Base-by-base conservation (phyloP, 2,797 vertebrate species). In the Xenops minutus region DNA sequence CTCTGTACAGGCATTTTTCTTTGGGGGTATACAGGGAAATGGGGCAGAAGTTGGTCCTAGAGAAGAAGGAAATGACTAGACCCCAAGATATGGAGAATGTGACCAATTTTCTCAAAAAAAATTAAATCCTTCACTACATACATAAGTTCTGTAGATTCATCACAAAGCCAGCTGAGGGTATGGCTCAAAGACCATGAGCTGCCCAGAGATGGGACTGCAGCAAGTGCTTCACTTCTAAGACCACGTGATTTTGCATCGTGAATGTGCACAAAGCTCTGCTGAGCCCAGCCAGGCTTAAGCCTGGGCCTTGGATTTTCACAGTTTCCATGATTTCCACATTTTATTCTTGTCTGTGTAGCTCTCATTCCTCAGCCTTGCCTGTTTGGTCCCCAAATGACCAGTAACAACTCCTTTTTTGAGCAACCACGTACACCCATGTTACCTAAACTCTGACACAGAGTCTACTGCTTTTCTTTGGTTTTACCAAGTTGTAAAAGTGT, bases 181-280 rank as follows among this genome's bases (percentile, higher is more conserved):
- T 10, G 56, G 12, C 48, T 77, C 61, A 30, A 56, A 34, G 69
- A 51, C 18, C 18, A n/a, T 7, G 4, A 22, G 3, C 32, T 82
- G 48, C 18, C 7, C 32, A 27, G 34, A 55, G 9, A 15, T 1
- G 20, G 21, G 7, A 15, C 29, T 85, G 71, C 46, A 51, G 23
- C 30, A 43, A n/a, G 16, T 7, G 30, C 27, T 88, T 51, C 46
- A 7, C n/a, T 51, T 36, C 37, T 30, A 46, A 20, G 37, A 10
- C 48, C 3, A 0, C 0, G 1, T 30, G 12, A 18, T 19, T 89
- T 30, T 68, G 44, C n/a, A 34, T 5, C 52, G 43, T 18, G 27
- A 37, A 56, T 3, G 14, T 34, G 52, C 69, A 55, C 37, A 55
- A 64, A 68, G 32, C 29, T 74, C 58, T 72, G 11, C 77, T 67